These are phyloP conservation scores for Andrena praecox DNA, from an alignment of 2,888 invertebrate genomes.

Conservation along the genomic window DNA sequence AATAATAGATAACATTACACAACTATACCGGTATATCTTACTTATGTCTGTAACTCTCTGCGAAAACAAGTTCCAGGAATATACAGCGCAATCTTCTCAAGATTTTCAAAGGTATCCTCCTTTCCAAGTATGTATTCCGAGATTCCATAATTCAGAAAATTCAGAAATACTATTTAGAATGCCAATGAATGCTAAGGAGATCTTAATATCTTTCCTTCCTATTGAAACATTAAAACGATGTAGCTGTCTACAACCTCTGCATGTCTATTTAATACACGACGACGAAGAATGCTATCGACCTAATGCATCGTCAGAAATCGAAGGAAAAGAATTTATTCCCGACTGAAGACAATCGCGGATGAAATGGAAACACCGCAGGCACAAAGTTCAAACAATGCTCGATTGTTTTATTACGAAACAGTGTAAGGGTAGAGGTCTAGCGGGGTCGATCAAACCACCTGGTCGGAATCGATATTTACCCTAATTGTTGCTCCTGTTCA, in stretches of 20 bases:
- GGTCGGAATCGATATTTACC: constrained; percentile 62
- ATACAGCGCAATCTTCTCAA: background rate
- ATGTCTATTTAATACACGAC: background rate
- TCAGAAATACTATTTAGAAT: background rate
- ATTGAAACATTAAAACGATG: background rate
- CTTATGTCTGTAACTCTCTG: background rate
- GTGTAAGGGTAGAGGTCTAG: constrained; percentile 12
- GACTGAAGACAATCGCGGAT: background rate
- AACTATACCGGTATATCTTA: background rate
- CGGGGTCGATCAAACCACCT: constrained; percentile 42
- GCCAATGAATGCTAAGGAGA: background rate
- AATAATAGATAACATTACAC: background rate
- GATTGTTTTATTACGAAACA: constrained; percentile 35
- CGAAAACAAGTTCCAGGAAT: background rate
- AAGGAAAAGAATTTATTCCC: constrained; percentile 2
- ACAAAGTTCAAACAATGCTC: constrained; percentile 15
- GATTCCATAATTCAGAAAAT: background rate
- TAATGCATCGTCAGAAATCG: background rate
- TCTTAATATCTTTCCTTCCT: background rate
- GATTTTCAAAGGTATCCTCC: background rate
- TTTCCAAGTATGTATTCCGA: background rate
- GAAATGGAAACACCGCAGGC: constrained; percentile 1
- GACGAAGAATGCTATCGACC: background rate
- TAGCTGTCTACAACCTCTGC: background rate
- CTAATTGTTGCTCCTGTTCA: constrained; percentile 52